Conservation (phyloP, 92 coral and sea anemone genomes). For the Montipora capitata region DNA sequence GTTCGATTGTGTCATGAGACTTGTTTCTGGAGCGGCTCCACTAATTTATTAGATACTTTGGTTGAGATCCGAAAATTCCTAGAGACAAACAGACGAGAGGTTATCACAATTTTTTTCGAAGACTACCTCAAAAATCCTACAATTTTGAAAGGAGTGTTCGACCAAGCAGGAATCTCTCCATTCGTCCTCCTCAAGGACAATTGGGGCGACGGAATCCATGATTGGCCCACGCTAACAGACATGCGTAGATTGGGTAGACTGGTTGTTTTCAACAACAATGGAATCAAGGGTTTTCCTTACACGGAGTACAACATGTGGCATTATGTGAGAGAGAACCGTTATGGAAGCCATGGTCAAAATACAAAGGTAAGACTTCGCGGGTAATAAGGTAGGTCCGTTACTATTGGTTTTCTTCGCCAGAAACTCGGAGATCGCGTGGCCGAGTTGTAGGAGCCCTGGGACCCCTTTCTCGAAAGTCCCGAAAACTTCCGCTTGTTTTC, state of each 20-base stretch:
- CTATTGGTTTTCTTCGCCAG: too few relatives aligned
- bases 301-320: constrained; percentile 92
- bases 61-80: constrained; percentile 84
- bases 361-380: constrained; percentile 40
- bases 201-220: constrained; percentile 82
- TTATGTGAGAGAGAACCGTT: constrained; percentile 92
- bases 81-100: constrained; percentile 82
- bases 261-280: constrained; percentile 92
- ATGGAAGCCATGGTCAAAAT: constrained; percentile 83
- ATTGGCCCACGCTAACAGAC: constrained; percentile 95
- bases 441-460: too few relatives aligned
- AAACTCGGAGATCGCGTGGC: too few relatives aligned
- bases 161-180: constrained; percentile 82
- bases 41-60: constrained; percentile 88
- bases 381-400: neutral
- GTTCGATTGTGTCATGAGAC: constrained; percentile 92
- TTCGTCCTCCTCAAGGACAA: constrained; percentile 79
- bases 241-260: constrained; percentile 92
- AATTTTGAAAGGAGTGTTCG: constrained; percentile 89
- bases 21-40: constrained; percentile 96
- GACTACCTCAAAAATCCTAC: constrained; percentile 88
- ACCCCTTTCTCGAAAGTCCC: too few relatives aligned
- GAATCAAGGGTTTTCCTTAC: constrained; percentile 91
- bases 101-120: constrained; percentile 93
- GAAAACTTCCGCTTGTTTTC: too few relatives aligned